phyloP scores from a whole-genome alignment of 2,113 vertebrate species.

The Nannobrachium achirus region DNA sequence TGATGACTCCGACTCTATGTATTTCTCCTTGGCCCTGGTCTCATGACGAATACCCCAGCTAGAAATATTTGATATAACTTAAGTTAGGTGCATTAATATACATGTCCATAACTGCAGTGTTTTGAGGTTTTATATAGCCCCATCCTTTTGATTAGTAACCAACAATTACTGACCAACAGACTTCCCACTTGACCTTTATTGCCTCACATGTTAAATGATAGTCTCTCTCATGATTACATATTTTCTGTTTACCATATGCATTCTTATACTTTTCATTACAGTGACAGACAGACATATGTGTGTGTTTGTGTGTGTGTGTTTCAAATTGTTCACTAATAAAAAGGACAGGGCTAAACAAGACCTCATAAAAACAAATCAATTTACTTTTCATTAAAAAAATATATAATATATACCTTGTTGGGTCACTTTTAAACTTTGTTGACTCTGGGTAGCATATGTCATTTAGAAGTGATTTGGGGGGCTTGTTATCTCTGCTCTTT shows the following conservation, averaged over 20 bases:
- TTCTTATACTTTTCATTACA: too few relatives aligned
- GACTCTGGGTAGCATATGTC: conserved; percentile 4
- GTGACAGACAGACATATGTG: too few relatives aligned
- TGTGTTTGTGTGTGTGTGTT: too few relatives aligned
- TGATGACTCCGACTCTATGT: background rate
- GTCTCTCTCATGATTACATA: too few relatives aligned
- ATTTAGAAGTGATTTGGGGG: conserved; percentile 3
- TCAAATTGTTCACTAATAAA: too few relatives aligned
- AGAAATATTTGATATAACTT: conserved; percentile 4
- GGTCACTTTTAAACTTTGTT: background rate
- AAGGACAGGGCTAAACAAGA: too few relatives aligned
- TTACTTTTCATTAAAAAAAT: conserved; percentile 1
- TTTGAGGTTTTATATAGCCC: background rate
- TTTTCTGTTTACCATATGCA: too few relatives aligned
- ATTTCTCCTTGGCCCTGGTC: conserved; percentile 2
- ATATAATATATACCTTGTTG: conserved; percentile 3
- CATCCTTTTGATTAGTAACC: conserved; percentile 1
- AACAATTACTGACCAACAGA: too few relatives aligned
- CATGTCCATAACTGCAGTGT: conserved; percentile 2
- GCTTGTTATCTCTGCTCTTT: background rate
- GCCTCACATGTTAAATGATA: too few relatives aligned
- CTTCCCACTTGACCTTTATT: too few relatives aligned
- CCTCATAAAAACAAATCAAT: background rate
- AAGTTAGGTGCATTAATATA: conserved; percentile 6
- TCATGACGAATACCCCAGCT: conserved; percentile 2